These are phyloP conservation scores for Doryteuthis pealeii DNA, from an alignment of 1,140 invertebrate genomes.

Conservation along the genomic window DNA sequence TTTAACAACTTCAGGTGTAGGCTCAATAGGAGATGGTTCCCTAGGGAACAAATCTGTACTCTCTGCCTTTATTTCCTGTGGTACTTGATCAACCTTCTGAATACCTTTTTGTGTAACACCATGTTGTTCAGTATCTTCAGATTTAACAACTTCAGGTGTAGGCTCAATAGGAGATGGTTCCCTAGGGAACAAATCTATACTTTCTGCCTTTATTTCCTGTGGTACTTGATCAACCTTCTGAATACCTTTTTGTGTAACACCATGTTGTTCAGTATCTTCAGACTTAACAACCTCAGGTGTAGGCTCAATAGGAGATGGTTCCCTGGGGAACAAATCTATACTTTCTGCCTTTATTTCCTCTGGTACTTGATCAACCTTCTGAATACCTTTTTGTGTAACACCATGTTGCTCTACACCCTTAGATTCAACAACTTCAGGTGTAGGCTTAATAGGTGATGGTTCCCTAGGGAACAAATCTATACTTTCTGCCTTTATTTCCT, in stretches of 20 bases:
- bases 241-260: background rate
- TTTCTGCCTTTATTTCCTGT: background rate
- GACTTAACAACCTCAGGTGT: background rate
- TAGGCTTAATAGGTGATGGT: background rate
- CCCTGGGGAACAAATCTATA: background rate
- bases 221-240: background rate
- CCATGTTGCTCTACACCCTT: background rate
- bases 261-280: background rate
- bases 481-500: background rate
- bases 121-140: background rate
- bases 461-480: background rate
- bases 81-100: background rate
- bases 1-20: constrained; percentile 3
- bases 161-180: background rate
- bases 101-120: background rate
- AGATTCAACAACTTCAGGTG: background rate
- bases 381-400: background rate
- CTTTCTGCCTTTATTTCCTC: background rate
- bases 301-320: constrained; percentile 3
- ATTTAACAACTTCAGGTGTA: background rate
- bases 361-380: background rate
- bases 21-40: background rate
- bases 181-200: background rate
- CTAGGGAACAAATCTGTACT: background rate
- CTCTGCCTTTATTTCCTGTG: background rate